Evolutionary conservation across 2,113 vertebrate species (phyloP), one percentile per base, ranked within the genome.

Genomic region (Cephalopholis sonnerati): DNA sequence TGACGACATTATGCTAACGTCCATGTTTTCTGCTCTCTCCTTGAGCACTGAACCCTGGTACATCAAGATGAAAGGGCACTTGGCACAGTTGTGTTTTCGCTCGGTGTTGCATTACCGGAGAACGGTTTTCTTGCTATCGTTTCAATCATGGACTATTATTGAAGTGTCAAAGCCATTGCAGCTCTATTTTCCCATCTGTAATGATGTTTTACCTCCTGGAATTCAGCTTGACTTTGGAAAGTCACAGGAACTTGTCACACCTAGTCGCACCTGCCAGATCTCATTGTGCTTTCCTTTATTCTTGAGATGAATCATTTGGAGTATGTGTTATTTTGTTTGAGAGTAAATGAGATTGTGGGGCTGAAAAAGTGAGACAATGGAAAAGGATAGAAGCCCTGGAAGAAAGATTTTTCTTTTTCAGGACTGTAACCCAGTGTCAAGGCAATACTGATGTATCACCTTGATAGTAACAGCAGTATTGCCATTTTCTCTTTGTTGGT

Each of bases 71-170:
- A 79, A 90, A 64, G 25, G 55, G 12, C 29, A 48, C 32, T 70
- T 54, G 24, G n/a, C 36, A 6, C 22, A 20, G 18, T 66, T 80
- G 25, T 63, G 27, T 74, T 86, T 87, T 82, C 4, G 24, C 72
- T 84, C 54, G 48, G 78, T 83, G 59, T 88, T 51, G 41, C n/a
- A 22, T 88, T 88, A 87, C 73, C 18, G 53, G 24, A 58, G n/a
- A 82, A 66, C 41, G 24, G 32, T 66, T 36, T 74, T 44, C 62
- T 44, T 69, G 58, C 55, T 70, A 46, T 82, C 54, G 36, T 82
- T 89, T 90, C 61, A 55, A 85, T 84, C 73, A 27, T 10, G 51
- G 62, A 55, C 29, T 83, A 71, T 92, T 86, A 89, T 55, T 86
- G 44, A 88, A 89, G 72, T 78, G 81, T 89, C 75, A 87, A 65